Evolutionary conservation across 1,140 invertebrate genomes (phyloP), one percentile per base, ranked within the genome.

Genomic region (Microplitis mediator): DNA sequence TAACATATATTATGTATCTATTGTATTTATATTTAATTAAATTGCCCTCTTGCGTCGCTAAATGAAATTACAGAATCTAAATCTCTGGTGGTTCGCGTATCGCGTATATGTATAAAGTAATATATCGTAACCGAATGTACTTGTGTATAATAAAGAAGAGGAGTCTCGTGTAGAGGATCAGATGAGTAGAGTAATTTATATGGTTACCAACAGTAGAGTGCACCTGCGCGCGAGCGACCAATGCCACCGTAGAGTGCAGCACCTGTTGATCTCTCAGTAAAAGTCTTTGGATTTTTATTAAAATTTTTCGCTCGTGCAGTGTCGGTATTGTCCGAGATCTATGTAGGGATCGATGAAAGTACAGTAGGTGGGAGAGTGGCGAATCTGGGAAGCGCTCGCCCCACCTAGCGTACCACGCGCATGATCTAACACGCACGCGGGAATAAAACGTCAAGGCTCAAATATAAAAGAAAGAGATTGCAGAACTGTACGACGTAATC

Each of bases 371-470:
- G 56, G 16, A 23, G 23, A 23, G 1, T 4, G 16, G 56, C 14
- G 4, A 58, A 31, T 16, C 16, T 31, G 16, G 14, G 14, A 23
- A 9, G 3, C 4, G 8, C 23, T 4, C 23, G 2, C 13, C 8
- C 56, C 14, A 58, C 71, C 58, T 64, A 9, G 39, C 39, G 60
- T 36, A 14, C 16, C 69, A 52, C 63, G 13, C 61, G 68, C 51
- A 56, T 56, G 69, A 50, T 73, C 69, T 58, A 64, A 60, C 36
- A 61, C 65, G 64, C 74, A 71, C 35, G 72, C 65, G 69, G 60
- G 56, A 62, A 70, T 72, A 73, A 74, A 58, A 71, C 79, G 69
- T 82, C 81, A 82, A 84, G 83, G 83, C 81, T 80, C 76, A 79
- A 85, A 83, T 81, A 23, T 23, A 81, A 81, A 83, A 62, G 56